Percentiles rank a stretch among this genome's conserved stretches.
Conservation (phyloP, 2,797 vertebrate species). For the Uromys caudimaculatus region DNA sequence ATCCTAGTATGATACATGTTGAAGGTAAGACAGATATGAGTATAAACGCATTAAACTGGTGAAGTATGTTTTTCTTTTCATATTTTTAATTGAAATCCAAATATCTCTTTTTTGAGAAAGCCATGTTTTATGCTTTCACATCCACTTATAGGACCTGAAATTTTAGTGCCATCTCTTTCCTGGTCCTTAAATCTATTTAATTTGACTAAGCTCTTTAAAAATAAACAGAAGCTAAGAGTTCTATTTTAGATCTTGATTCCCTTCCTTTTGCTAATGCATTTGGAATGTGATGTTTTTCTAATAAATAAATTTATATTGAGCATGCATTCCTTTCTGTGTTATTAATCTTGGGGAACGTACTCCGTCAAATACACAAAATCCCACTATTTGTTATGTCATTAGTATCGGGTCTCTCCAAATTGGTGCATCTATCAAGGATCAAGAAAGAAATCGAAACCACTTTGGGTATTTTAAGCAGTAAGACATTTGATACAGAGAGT, state of each 20-base stretch:
- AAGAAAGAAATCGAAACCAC: neutral
- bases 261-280: conserved; percentile 4
- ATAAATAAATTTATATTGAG: conserved; percentile 20
- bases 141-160: neutral
- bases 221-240: neutral
- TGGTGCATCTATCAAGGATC: neutral
- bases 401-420: neutral
- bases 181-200: neutral
- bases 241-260: neutral
- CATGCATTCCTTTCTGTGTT: conserved; percentile 22
- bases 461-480: neutral
- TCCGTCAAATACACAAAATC: conserved; percentile 30
- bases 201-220: neutral
- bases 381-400: neutral
- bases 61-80: neutral
- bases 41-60: neutral
- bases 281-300: conserved; percentile 8
- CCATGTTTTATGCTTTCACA: neutral
- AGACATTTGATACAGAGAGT: neutral
- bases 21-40: neutral
- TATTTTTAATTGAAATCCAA: neutral
- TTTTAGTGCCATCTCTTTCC: neutral
- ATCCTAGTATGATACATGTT: neutral
- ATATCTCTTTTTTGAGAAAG: neutral
- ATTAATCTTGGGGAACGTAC: neutral